phyloP scores from a whole-genome alignment of 2,888 invertebrate genomes.

The Lissocephala sabroskyi region DNA sequence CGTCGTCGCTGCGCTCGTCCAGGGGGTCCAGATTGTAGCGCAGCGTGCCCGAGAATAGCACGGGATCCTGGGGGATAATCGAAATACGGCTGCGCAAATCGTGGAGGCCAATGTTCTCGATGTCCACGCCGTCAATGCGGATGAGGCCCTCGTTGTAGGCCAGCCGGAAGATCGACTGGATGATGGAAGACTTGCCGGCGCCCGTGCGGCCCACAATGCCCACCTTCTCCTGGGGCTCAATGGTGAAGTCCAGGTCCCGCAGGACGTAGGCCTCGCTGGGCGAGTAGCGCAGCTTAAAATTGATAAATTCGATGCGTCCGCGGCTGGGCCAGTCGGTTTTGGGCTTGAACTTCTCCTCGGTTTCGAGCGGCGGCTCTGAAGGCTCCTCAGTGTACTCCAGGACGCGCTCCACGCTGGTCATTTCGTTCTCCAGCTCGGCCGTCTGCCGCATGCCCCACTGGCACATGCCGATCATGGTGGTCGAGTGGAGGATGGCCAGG shows the following conservation, averaged over 20 bases:
- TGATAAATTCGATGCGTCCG: slow-evolving; percentile 79
- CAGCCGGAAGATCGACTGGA: slow-evolving; percentile 87
- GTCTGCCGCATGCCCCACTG: slow-evolving; percentile 91
- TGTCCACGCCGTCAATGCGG: slow-evolving; percentile 83
- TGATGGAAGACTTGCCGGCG: slow-evolving; percentile 88
- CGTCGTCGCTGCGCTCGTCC: slow-evolving; percentile 79
- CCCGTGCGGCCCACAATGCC: slow-evolving; percentile 92
- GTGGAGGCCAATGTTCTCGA: slow-evolving; percentile 81
- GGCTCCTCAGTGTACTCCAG: slow-evolving; percentile 84
- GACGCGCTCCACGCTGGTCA: slow-evolving; percentile 89
- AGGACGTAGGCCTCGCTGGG: slow-evolving; percentile 81
- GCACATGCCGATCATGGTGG: slow-evolving; percentile 81
- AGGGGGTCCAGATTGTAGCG: slow-evolving; percentile 91
- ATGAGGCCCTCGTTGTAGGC: slow-evolving; percentile 85
- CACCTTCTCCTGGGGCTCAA: slow-evolving; percentile 76
- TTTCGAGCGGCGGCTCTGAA: slow-evolving; percentile 76
- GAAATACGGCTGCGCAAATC: slow-evolving; percentile 87
- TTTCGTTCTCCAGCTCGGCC: slow-evolving; percentile 86
- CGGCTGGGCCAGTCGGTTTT: slow-evolving; percentile 79
- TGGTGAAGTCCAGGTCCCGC: slow-evolving; percentile 79
- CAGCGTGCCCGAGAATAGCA: slow-evolving; percentile 87
- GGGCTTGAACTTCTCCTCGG: slow-evolving; percentile 67
- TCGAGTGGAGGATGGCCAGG: slow-evolving; percentile 81
- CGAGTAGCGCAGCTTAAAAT: slow-evolving; percentile 81
- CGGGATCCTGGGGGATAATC: slow-evolving; percentile 94